Base-by-base conservation (phyloP, 1,140 invertebrate species). In the Calephelis virginiensis region DNA sequence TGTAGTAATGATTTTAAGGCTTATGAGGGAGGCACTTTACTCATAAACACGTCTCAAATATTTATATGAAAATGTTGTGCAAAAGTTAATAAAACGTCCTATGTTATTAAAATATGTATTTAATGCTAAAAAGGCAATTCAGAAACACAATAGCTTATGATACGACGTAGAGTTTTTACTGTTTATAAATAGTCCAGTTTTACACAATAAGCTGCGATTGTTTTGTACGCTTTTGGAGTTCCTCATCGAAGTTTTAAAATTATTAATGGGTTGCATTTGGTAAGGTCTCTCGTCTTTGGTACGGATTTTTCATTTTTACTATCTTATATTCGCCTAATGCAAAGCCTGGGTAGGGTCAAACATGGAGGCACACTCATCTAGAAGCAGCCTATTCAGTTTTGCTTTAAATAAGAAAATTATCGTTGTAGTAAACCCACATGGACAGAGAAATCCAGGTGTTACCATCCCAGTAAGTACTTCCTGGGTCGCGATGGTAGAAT, bases 121-220 rank as follows among this genome's bases (percentile, higher is more conserved):
- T 56, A 56, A 56, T 17, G 53, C 17, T 56, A 56, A 56, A 56
- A 56, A 56, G 53, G 53, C 53, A 56, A 56, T 56, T 56, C 53
- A 56, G 28, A 56, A 56, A 56, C 53, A 56, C 53, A 56, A 56
- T 56, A 56, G 53, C 53, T 28, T 56, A 56, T 56, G 53, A 56
- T 56, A 56, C 53, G 53, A 56, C 28, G 53, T 28, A 37, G 53
- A 56, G 53, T 43, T 56, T 56, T 56, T 56, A 56, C 66, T 77
- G 72, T 81, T 81, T 78, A 75, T 78, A 77, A 78, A 83, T 75
- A 76, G 67, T 69, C 64, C 67, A 56, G 61, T 74, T 75, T 71
- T 64, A 71, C 71, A 76, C 73, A 79, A 78, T 77, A 76, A 76
- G 66, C 65, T 65, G 43, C 69, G 69, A 74, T 74, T 77, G 74